A percentile compares a stretch with the other conserved stretches of the same genome.
These are phyloP conservation scores for Entelurus aequoreus DNA, from an alignment of 2,113 vertebrate genomes.

Conservation along the genomic window DNA sequence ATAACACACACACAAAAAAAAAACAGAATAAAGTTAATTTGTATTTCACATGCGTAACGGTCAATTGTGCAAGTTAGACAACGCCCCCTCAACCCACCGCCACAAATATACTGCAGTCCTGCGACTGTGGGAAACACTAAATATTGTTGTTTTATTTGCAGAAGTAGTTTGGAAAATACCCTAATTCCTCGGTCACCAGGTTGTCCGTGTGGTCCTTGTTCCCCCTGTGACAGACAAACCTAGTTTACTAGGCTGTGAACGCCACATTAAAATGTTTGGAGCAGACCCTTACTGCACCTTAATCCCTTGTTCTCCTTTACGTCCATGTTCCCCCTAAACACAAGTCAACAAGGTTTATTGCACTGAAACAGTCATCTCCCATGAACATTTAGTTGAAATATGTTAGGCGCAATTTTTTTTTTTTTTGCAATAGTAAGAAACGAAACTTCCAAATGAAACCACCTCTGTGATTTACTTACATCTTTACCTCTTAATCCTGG, in stretches of 20 bases:
- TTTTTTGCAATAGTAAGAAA: not conserved
- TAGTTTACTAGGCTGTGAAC: not conserved
- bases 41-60: too few species aligned
- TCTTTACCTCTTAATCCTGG: conserved; percentile 89
- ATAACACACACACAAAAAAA: too few species aligned
- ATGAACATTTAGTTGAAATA: not conserved
- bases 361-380: not conserved
- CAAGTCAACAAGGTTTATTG: conserved; percentile 12
- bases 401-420: too few species aligned
- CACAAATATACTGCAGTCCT: too few species aligned
- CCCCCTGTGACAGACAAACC: conserved; percentile 68
- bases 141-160: not conserved
- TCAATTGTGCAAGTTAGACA: too few species aligned
- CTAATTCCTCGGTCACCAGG: conserved; percentile 78
- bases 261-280: not conserved
- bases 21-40: too few species aligned
- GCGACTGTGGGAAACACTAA: not conserved
- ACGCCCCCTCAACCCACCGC: too few species aligned
- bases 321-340: conserved; percentile 65
- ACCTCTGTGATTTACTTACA: conserved; percentile 80
- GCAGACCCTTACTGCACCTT: conserved; percentile 52
- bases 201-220: conserved; percentile 72
- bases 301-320: conserved; percentile 62
- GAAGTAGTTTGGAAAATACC: conserved; percentile 47
- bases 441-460: conserved; percentile 1